Conservation (phyloP, 2,113 vertebrate species). For the Phaethornis superciliosus region DNA sequence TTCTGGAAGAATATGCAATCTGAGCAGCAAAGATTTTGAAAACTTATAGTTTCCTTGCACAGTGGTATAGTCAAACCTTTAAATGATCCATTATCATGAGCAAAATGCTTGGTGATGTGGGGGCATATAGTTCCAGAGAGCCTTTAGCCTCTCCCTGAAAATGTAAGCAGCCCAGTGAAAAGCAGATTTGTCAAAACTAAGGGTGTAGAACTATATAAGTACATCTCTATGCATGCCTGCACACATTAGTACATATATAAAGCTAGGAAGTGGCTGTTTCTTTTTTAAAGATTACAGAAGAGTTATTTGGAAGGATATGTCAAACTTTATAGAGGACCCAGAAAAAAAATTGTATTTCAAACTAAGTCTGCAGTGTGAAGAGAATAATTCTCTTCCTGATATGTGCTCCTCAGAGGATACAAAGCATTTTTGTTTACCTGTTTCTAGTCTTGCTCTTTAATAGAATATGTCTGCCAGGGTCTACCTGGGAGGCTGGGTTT, state of each 20-base stretch:
- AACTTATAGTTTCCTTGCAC: background rate
- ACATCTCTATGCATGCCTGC: background rate
- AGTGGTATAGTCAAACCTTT: background rate
- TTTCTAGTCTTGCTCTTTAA: background rate
- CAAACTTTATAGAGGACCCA: background rate
- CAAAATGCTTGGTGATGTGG: background rate
- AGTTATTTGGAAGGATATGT: background rate
- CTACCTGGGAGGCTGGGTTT: background rate
- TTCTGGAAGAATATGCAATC: background rate
- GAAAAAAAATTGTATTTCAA: fast-evolving
- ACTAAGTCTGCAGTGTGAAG: background rate
- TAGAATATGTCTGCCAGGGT: background rate
- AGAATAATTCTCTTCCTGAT: background rate
- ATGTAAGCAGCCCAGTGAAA: background rate
- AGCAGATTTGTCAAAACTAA: background rate
- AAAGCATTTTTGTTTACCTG: background rate
- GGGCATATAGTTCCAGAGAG: background rate
- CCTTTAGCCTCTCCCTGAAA: background rate
- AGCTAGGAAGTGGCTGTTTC: background rate
- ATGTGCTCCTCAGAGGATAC: background rate
- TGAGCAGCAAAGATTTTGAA: background rate
- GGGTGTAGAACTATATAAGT: background rate
- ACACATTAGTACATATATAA: background rate
- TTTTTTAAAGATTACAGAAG: background rate
- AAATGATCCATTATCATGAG: background rate